Base-by-base conservation (phyloP, 2,113 vertebrate genomes). In the Crotalus tigris region DNA sequence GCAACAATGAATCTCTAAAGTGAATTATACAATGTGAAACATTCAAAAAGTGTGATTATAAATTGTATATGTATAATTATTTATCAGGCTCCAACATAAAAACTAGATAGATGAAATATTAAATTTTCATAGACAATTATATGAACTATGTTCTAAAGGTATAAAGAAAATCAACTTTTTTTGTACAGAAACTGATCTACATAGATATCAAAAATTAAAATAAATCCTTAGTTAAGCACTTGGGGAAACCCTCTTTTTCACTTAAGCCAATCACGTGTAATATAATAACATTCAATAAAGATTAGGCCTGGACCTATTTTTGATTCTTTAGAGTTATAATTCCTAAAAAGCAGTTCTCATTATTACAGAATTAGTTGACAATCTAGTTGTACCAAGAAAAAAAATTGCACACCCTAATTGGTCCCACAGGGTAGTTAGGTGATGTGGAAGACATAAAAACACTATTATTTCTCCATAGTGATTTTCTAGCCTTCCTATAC, bases 381-480 rank as follows among this genome's bases (percentile, higher is more conserved):
- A 95, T 93, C 93, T 94, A 96, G 95, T 96, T 94, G 92, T 92
- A 97, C 96, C 96, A 95, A 92, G 90, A 90, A 92, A 93, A 39
- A 90, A 90, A 89, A 33, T 13, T 19, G 49, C 81, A 90, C 33
- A 87, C 58, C 95, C 96, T 98, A 98, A 98, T 98, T 98, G 98
- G 98, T 98, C 98, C 98, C 98, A 95, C 96, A 96, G 97, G 98
- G 98, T 96, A 97, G 96, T 95, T 96, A 96, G 96, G 97, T 98
- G 97, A 96, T 96, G 94, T 92, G 87, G 93, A 97, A 97, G 96
- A 97, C 97, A 97, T 97, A 96, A 96, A 97, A 98, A 98, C 97
- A 97, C 92, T 95, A 95, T 51, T 93, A 95, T 97, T 94, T 97
- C 96, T 97, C 88, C 85, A 64, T 85, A 94, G 94, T 94, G 95